Base-by-base conservation (phyloP, 2,113 vertebrate genomes). In the Athene cunicularia region DNA sequence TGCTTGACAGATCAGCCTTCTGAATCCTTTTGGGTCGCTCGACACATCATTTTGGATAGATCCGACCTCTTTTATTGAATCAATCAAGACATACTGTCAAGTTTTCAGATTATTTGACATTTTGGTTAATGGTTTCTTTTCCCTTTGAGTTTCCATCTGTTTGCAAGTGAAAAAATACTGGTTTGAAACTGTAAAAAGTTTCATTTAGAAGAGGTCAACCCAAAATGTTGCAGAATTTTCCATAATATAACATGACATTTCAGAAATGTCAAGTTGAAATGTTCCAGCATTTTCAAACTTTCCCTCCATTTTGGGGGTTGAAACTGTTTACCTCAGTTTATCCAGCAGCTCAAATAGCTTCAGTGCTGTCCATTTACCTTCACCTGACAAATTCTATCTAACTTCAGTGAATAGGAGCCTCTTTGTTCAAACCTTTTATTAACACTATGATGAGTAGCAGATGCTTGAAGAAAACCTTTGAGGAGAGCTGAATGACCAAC, bases 101-200 rank as follows among this genome's bases (percentile, higher is more conserved):
- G n/a, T 77, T 80, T 93, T 89, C 39, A 59, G 72, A 71, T 84
- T 73, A 84, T 80, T 95, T 93, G 80, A 89, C 80, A 52, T 86
- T 94, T 91, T 80, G 47, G 39, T 53, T 89, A 84, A 91, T 77
- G 32, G 28, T 37, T 94, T 84, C 37, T 86, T 93, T 79, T 71
- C 27, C 33, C n/a, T 72, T 81, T 85, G 64, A 81, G 35, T 85
- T 89, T 53, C 19, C 32, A 41, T 35, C 35, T 72, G 23, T 72
- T 89, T 94, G 94, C 84, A 74, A 80, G 76, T 66, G 45, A 73
- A 85, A 76, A 86, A 87, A 80, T 64, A 21, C 22, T 45, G 8
- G 1, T 91, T 79, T 89, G 68, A 72, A 89, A 43, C 32, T 26
- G 35, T 15, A n/a, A 4, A 59, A 92, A 86, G 37, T 79, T 93